Evolutionary conservation across 2,113 vertebrate species (phyloP), one percentile per base, ranked within the genome.

Genomic region (Trematomus loennbergii): DNA sequence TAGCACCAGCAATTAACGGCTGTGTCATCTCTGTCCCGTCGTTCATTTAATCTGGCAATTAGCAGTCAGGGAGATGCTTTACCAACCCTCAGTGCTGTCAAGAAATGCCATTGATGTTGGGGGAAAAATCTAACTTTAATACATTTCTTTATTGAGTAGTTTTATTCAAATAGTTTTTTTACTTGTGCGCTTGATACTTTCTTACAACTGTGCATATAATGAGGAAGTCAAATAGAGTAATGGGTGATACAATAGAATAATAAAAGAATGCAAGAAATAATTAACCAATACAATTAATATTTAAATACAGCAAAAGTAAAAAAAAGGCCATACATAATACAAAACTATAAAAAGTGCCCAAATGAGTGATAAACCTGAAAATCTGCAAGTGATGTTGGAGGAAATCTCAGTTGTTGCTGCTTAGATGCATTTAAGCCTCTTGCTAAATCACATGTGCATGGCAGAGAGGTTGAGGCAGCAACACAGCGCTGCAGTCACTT

Each of bases 11-110:
- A 66, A 89, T 89, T 85, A 84, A 81, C 53, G 58, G 80, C 33
- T 29, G 73, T 81, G 53, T 54, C 82, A 60, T 80, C 69, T 40
- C 36, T 40, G 36, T 40, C 36, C 36, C 36, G 59, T 52, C 54
- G 46, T 81, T 80, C n/a, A 85, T 86, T 83, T n/a, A 57, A 2
- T 77, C 57, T 74, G 54, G 88, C 75, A 84, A 9, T 77, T 53
- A 66, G 17, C 67, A 64, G 25, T 71, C 55, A 54, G 11, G 18
- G 74, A 12, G 48, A 85, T n/a, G 67, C 64, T 58, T 66, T 60
- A 45, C 40, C 25, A 11, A 50, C 68, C 46, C 17, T 20, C 45
- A 61, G 62, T 13, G 2, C 64, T 70, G 52, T 59, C 73, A 77
- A 62, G 70, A 5, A 61, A 83, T 55, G 49, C 40, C 43, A 50